A percentile compares a stretch with the other conserved stretches of the same genome.
Conservation (phyloP, 2,888 invertebrate species). For the Nemapogon koenigi region DNA sequence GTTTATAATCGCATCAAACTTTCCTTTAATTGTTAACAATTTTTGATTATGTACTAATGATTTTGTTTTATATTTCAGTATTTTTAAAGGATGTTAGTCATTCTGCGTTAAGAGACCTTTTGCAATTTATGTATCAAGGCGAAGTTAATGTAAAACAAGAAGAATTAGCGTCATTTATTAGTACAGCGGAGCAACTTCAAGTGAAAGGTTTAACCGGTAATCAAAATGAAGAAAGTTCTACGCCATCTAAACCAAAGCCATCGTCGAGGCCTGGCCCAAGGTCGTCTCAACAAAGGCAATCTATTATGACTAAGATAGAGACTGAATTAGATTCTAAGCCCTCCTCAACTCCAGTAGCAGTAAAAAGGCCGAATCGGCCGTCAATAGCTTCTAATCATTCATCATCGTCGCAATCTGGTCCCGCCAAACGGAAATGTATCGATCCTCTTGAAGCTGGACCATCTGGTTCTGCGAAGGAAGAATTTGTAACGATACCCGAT, state of each 20-base stretch:
- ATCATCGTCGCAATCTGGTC: constrained; percentile 64
- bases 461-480: constrained; percentile 60
- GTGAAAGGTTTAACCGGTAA: constrained; percentile 74
- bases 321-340: constrained; percentile 69
- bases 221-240: constrained; percentile 66
- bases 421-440: constrained; percentile 62
- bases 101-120: constrained; percentile 71
- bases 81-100: constrained; percentile 76
- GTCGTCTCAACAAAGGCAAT: constrained; percentile 69
- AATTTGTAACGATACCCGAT: constrained; percentile 60
- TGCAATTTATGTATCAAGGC: constrained; percentile 76
- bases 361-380: constrained; percentile 71
- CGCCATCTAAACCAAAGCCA: constrained; percentile 65
- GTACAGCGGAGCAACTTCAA: constrained; percentile 75
- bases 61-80: constrained; percentile 52
- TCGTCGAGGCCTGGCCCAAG: constrained; percentile 68
- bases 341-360: constrained; percentile 66
- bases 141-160: constrained; percentile 77
- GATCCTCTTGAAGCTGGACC: constrained; percentile 70
- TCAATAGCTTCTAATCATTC: constrained; percentile 68
- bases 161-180: constrained; percentile 74
- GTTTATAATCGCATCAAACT: constrained; percentile 21
- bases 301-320: constrained; percentile 68
- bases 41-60: constrained; percentile 11
- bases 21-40: background rate